Conservation (phyloP, 1,140 invertebrate genomes). For the Dendroctonus ponderosae region DNA sequence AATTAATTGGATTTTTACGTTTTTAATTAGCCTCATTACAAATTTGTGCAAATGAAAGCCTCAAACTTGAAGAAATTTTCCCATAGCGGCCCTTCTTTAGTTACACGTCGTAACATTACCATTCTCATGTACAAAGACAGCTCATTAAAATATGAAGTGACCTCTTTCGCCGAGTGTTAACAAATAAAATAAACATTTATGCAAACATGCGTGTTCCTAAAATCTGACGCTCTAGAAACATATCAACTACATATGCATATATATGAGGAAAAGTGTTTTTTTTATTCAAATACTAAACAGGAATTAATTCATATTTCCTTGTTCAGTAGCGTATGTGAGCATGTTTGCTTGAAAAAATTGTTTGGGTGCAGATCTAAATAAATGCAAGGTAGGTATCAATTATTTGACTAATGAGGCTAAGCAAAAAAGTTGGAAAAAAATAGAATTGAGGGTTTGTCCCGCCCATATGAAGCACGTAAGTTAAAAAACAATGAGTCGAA, state of each 20-base stretch:
- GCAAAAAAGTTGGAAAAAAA: too few species aligned
- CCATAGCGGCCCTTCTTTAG: too few species aligned
- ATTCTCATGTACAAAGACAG: too few species aligned
- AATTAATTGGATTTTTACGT: too few species aligned
- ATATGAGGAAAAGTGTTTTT: not conserved
- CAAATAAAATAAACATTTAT: conserved; percentile 7
- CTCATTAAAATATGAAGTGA: conserved; percentile 2
- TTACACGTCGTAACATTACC: too few species aligned
- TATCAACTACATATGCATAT: not conserved
- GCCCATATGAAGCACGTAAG: too few species aligned
- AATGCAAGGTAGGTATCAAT: too few species aligned
- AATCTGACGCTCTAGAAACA: conserved; percentile 8
- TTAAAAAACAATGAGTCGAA: too few species aligned
- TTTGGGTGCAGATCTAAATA: not conserved
- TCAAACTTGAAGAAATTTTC: too few species aligned
- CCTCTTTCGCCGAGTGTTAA: conserved; percentile 2
- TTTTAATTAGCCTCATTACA: too few species aligned
- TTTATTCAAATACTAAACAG: not conserved
- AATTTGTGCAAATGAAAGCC: too few species aligned
- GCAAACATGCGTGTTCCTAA: conserved; percentile 11
- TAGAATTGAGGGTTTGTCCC: too few species aligned
- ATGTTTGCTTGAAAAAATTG: not conserved
- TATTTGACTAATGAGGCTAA: not conserved
- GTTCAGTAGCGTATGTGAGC: not conserved
- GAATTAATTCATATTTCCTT: not conserved